Evolutionary conservation across 2,888 invertebrate genomes (phyloP).

Genomic region (Brachylomia viminalis): DNA sequence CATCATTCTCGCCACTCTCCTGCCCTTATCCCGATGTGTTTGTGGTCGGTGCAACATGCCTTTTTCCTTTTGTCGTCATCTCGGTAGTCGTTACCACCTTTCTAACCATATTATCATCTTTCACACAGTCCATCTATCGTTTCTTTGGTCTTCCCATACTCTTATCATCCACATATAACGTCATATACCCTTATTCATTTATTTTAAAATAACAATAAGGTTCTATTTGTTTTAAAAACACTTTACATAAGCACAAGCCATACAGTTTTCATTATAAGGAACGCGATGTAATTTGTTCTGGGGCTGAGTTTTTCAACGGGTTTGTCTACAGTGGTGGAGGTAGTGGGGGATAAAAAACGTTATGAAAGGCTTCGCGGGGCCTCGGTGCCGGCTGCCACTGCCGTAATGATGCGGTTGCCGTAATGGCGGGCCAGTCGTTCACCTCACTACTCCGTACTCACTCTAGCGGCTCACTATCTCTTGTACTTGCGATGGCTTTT

Average conservation of each 20-base stretch:
- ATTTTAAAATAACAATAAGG: neutral
- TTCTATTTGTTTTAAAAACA: conserved; percentile 27
- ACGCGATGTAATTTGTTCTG: conserved; percentile 63
- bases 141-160: neutral
- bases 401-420: conserved; percentile 84
- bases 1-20: neutral
- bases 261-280: conserved; percentile 49
- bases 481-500: conserved; percentile 53
- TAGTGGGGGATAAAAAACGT: conserved; percentile 64
- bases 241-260: conserved; percentile 12
- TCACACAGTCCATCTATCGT: neutral
- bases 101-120: no score
- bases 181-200: neutral
- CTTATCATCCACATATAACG: neutral
- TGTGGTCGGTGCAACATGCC: neutral
- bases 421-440: conserved; percentile 83
- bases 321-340: conserved; percentile 65
- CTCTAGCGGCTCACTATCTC: conserved; percentile 58
- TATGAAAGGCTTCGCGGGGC: conserved; percentile 69
- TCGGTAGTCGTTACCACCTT: neutral
- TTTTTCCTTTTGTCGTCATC: neutral
- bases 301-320: conserved; percentile 59
- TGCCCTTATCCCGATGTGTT: no score
- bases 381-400: conserved; percentile 63
- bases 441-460: conserved; percentile 74